Evolutionary conservation across 1,140 invertebrate species (phyloP), one percentile per base, ranked within the genome.

Genomic region (Neodiprion virginianus): DNA sequence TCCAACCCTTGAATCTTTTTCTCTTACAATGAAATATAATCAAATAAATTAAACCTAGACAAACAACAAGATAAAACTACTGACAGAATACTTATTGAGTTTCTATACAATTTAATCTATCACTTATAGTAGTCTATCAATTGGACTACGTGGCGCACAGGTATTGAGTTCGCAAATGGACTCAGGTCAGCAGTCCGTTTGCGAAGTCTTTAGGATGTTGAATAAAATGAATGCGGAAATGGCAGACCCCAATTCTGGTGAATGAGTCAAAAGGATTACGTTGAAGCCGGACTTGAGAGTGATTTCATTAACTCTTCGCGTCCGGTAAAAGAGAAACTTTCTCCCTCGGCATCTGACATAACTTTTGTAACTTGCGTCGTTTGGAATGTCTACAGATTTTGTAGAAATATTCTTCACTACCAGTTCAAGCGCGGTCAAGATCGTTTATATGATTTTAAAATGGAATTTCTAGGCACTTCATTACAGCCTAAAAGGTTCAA

Each of bases 241-340:
- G 53, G 53, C n/a, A 17, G n/a, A 3, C 4, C 11, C 5, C 53
- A 12, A 61, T 61, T 61, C n/a, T 17, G 11, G 53, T 61, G 53
- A 61, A 61, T 61, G 53, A 61, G 53, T 61, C 53, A 61, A 61
- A 14, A 61, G 0, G 11, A 17, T 61, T 61, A 61, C 53, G 53
- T 12, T 14, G 3, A 61, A 61, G 53, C 53, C 53, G 53, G 53
- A 61, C 53, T 8, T 8, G 53, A 61, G 53, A 61, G 53, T 0
- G 53, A 61, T 61, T 61, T 61, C 50, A 69, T 67, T 74, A 61
- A 74, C 53, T 73, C 66, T 67, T 61, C 0, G 28, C 28, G 28
- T 53, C 50, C 67, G 49, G 71, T 74, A 28, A 49, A 69, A n/a
- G 66, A 49, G 61, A 65, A 47, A 40, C 53, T 67, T 17, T 28